phyloP scores from a whole-genome alignment of 2,888 invertebrate species.

The Molorchus minor region DNA sequence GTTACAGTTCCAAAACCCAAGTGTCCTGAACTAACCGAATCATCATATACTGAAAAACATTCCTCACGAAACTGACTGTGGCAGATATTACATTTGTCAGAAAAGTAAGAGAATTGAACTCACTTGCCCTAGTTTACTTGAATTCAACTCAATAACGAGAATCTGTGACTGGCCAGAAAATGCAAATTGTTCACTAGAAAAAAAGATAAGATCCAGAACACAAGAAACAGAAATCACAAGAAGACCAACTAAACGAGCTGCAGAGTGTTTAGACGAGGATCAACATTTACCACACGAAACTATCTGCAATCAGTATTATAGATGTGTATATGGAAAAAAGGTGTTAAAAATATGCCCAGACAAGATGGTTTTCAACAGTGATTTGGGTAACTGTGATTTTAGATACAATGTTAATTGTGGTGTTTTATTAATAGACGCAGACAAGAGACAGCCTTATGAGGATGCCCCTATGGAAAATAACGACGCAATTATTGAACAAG shows the following conservation, averaged over 20 bases:
- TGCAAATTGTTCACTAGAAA: slow-evolving; percentile 16
- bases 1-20: neutral
- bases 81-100: slow-evolving; percentile 39
- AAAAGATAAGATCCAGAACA: too few species aligned
- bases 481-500: neutral
- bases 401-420: slow-evolving; percentile 42
- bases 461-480: neutral
- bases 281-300: slow-evolving; percentile 43
- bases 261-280: slow-evolving; percentile 28
- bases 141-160: slow-evolving; percentile 27
- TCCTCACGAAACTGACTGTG: slow-evolving; percentile 39
- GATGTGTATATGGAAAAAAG: slow-evolving; percentile 46
- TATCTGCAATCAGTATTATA: slow-evolving; percentile 45
- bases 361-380: slow-evolving; percentile 45
- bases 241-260: neutral
- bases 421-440: neutral
- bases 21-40: neutral
- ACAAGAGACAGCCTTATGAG: slow-evolving; percentile 2
- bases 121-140: slow-evolving; percentile 25
- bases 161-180: slow-evolving; percentile 34
- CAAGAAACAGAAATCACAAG: neutral
- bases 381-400: slow-evolving; percentile 46
- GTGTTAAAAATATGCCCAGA: slow-evolving; percentile 45
- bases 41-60: too few species aligned
- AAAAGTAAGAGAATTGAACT: slow-evolving; percentile 31